Conservation (phyloP, 2,888 invertebrate species). For the Agrochola litura region DNA sequence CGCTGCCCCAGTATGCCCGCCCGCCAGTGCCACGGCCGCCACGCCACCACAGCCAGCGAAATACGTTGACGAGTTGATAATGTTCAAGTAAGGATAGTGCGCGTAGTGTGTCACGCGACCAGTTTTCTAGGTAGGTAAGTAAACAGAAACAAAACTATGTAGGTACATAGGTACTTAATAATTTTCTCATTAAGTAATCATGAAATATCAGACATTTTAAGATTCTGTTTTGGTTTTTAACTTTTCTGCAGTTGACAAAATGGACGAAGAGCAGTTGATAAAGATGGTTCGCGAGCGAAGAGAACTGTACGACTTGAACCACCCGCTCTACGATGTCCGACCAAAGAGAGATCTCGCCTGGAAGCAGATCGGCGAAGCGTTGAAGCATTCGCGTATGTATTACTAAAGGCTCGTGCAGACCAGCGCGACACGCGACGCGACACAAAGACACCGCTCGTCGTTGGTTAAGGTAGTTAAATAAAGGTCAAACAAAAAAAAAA, state of each 20-base stretch:
- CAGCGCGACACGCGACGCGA: no score
- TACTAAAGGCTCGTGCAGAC: no score
- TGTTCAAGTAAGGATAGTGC: neutral
- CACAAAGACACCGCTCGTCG: no score
- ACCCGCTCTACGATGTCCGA: conserved; percentile 47
- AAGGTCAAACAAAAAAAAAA: no score
- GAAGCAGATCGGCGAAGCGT: conserved; percentile 37
- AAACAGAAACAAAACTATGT: neutral
- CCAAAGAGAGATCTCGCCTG: conserved; percentile 36
- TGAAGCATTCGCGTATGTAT: conserved; percentile 33
- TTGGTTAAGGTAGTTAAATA: no score
- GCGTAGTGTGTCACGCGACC: neutral
- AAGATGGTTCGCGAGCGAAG: conserved; percentile 46
- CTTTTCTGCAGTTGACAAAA: conserved; percentile 8
- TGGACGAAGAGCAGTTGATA: conserved; percentile 48
- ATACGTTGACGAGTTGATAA: neutral
- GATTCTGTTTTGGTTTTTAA: neutral
- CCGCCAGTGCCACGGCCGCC: neutral
- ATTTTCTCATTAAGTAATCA: neutral
- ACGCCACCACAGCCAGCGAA: neutral
- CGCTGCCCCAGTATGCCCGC: neutral
- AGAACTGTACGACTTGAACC: conserved; percentile 50
- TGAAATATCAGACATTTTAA: neutral
- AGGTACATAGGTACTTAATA: neutral
- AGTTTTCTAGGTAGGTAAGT: neutral